Evolutionary conservation across 2,113 vertebrate species (phyloP), one percentile per base, ranked within the genome.

Genomic region (Pseudopodoces humilis): DNA sequence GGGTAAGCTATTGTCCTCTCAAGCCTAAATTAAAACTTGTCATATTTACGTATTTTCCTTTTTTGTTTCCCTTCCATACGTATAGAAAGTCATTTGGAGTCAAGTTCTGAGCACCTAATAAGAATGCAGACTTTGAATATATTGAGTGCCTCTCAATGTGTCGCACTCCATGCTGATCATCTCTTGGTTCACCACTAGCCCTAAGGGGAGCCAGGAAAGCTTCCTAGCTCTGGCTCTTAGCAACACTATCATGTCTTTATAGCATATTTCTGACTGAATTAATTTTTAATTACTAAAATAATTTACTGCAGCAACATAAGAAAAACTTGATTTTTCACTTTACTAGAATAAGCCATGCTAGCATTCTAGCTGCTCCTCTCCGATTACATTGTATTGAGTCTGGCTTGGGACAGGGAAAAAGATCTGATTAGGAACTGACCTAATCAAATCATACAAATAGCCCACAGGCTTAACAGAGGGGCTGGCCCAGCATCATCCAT

Each of bases 381-480:
- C 87, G 90, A 88, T 79, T 90, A 79, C 56, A 78, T n/a, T 92
- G 56, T 12, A 90, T 72, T 59, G 60, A 89, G 90, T 83, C 83
- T 96, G 76, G 83, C 91, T 86, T 83, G 43, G 75, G 76, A 78
- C 74, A 59, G 41, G 59, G 86, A 88, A 74, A 90, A 95, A 95
- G 83, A 86, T 96, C 92, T 22, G 55, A 96, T 95, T 92, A 96
- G 77, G 85, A 96, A 78, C 50, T 44, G 63, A 95, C 82, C 88
- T 96, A 96, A 97, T 96, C 82, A 86, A 84, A 85, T 94, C 92
- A 97, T 10, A 49, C 46, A 50, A 50, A 85, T n/a, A 96, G 78
- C 71, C 81, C 84, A 83, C 31, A 92, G 85, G 94, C 92, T 90
- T 59, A 95, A 74, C 30, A 3, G 46, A 63, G 95, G 83, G 69